These are phyloP conservation scores for Galbula dea DNA, from an alignment of 2,113 vertebrate genomes.

Conservation along the genomic window DNA sequence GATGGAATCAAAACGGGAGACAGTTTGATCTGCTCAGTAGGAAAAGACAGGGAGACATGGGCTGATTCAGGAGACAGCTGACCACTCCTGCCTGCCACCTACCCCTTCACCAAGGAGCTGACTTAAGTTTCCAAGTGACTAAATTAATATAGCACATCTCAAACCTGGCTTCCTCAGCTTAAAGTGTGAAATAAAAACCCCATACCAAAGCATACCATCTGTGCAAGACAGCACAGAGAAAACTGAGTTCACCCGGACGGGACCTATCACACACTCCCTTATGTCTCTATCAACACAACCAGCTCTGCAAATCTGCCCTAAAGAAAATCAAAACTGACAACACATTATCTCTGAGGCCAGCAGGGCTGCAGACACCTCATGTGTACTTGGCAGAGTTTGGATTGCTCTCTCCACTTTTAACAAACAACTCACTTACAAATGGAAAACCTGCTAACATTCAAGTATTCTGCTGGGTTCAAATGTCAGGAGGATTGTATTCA, in stretches of 20 bases:
- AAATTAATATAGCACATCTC: neutral
- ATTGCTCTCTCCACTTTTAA: constrained; percentile 5
- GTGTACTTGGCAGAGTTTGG: constrained; percentile 13
- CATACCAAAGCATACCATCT: neutral
- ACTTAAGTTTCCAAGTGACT: neutral
- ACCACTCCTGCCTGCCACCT: neutral
- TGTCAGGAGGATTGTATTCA: neutral
- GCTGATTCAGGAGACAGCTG: neutral
- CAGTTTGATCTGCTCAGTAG: neutral
- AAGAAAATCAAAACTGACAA: constrained; percentile 35
- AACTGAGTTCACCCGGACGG: neutral
- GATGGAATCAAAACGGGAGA: neutral
- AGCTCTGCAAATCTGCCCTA: constrained; percentile 29
- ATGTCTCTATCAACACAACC: constrained; percentile 11
- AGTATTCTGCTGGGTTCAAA: neutral
- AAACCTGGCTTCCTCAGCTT: neutral
- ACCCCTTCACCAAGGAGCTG: neutral
- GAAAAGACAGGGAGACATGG: neutral
- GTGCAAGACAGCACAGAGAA: neutral
- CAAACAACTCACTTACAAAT: constrained; percentile 27
- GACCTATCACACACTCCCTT: neutral
- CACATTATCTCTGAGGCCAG: neutral
- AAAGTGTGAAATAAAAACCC: neutral
- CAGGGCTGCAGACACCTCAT: neutral
- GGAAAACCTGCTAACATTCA: neutral